Percentiles rank a stretch among this genome's conserved stretches.
These are phyloP conservation scores for Myoxocephalus aenaeus DNA, from an alignment of 2,797 vertebrate species.

Conservation along the genomic window DNA sequence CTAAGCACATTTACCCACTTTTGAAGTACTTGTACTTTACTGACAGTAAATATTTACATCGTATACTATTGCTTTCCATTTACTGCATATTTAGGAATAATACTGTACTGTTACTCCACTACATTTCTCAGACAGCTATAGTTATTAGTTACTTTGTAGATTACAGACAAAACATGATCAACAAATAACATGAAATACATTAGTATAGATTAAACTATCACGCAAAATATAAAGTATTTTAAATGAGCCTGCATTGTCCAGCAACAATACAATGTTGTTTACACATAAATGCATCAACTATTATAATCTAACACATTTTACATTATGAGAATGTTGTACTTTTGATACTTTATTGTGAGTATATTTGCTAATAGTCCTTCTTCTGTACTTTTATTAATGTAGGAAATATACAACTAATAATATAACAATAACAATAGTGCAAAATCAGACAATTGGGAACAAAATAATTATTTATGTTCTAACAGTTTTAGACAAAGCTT, in stretches of 20 bases:
- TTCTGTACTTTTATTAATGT: not conserved
- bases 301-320: not conserved
- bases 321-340: not conserved
- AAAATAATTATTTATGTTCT: not conserved
- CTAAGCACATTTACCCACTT: not conserved
- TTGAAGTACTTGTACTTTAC: not conserved
- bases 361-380: not conserved
- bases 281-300: not conserved
- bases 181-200: not conserved
- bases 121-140: not conserved
- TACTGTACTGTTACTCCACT: not conserved
- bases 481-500: not conserved
- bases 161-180: not conserved
- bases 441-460: not conserved
- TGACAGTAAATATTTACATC: not conserved
- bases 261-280: not conserved
- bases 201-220: not conserved
- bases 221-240: not conserved
- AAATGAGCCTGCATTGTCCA: not conserved
- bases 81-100: not conserved
- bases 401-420: not conserved
- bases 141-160: not conserved
- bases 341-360: not conserved
- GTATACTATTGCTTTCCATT: not conserved
- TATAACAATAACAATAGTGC: not conserved